phyloP scores from a whole-genome alignment of 1,140 invertebrate genomes.

The Eriosoma lanigerum region DNA sequence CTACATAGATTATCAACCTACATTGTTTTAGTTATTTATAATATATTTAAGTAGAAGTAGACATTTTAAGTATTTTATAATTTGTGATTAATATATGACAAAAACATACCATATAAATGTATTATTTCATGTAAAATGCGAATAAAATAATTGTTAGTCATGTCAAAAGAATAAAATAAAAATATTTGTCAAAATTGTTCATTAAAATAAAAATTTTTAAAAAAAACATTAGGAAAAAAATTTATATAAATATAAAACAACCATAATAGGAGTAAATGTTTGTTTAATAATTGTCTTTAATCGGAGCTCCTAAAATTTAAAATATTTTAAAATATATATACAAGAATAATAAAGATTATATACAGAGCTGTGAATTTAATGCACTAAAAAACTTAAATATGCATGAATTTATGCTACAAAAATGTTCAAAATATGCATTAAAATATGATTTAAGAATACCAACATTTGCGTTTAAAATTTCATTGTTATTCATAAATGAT shows the following conservation, averaged over 20 bases:
- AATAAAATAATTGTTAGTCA: neutral
- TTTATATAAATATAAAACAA: slow-evolving; percentile 32
- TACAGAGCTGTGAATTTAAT: no score
- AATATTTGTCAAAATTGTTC: neutral
- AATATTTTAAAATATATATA: slow-evolving; percentile 4
- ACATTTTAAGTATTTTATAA: neutral
- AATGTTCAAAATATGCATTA: no score
- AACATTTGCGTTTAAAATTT: no score
- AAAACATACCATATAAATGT: neutral
- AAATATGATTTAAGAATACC: no score
- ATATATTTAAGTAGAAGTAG: slow-evolving; percentile 19
- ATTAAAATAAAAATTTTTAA: slow-evolving; percentile 32
- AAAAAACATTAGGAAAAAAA: neutral
- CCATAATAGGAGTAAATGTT: neutral
- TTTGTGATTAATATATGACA: neutral
- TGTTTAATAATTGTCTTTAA: slow-evolving; percentile 28
- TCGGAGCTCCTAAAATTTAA: slow-evolving; percentile 47
- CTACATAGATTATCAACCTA: neutral
- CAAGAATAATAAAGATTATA: neutral
- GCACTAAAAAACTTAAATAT: no score
- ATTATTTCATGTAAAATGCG: neutral
- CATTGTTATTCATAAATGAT: no score
- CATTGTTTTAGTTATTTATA: slow-evolving; percentile 30
- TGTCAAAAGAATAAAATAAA: neutral
- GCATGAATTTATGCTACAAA: no score